Evolutionary conservation across 2,888 invertebrate genomes (phyloP), one percentile per base, ranked within the genome.

Genomic region (Aleiodes alternator): DNA sequence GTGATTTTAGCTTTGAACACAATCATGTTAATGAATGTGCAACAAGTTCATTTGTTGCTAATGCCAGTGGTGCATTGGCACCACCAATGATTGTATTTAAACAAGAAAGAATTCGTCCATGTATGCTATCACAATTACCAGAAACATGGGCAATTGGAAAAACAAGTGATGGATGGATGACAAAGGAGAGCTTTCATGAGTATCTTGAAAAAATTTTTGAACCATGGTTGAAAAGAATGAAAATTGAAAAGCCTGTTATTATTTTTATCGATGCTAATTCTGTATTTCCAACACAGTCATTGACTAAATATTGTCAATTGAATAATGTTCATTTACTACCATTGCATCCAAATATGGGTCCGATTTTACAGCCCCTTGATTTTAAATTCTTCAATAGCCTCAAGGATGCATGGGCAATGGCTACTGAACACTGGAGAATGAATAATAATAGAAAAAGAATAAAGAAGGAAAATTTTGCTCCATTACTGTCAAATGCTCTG

Each of bases 1-100:
- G 76, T 57, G 80, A 81, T 14, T 83, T 86, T 69, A 80, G 80
- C 73, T 70, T 80, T 71, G 73, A 76, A 48, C 79, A 78, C 14
- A 75, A 80, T 38, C 73, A 82, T 53, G 83, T 82, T n/a, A 83
- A 85, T 71, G 81, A 81, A 56, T 82, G 80, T 75, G 23, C 81
- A 7, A 85, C 84, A 6, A 80, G 79, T 38, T 69, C 85, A 14
- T 78, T 85, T 6, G 82, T 80, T 61, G 81, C 81, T 8, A 79
- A 57, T 51, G 79, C 79, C 9, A 71, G 48, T 14, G 81, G 79
- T 0, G 59, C 61, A 69, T 34, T 77, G 2, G 70, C 76, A 11
- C 79, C 79, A 8, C 79, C 82, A 7, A 81, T 82, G 80, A 72
- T 79, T 7, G 68, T 81, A 12, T 80, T 79, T 34, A 73, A 64